A percentile compares a stretch with the other conserved stretches of the same genome.
Conservation (phyloP, 2,113 vertebrate genomes). For the Raja brachyura region DNA sequence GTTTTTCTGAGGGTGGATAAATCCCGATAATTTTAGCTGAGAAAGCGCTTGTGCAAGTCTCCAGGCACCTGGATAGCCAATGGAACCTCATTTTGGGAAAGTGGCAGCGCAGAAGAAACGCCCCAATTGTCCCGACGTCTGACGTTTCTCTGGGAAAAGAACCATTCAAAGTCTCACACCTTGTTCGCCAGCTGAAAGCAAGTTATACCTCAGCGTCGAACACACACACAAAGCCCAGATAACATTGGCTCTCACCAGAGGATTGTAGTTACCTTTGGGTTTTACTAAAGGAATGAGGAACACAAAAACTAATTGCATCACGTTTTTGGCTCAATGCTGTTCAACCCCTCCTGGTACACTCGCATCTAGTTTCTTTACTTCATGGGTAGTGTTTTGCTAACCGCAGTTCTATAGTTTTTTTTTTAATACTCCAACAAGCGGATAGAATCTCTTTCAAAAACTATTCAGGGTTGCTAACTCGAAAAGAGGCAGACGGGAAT, state of each 20-base stretch:
- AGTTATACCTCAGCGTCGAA: slow-evolving; percentile 75
- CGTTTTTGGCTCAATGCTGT: slow-evolving; percentile 64
- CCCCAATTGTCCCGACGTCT: slow-evolving; percentile 59
- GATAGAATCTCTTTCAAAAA: slow-evolving; percentile 52
- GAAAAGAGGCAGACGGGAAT: slow-evolving; percentile 59
- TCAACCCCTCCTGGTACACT: slow-evolving; percentile 61
- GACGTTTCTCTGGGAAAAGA: slow-evolving; percentile 64
- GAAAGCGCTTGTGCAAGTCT: slow-evolving; percentile 54
- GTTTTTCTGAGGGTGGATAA: slow-evolving; percentile 48
- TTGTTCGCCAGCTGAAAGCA: slow-evolving; percentile 60
- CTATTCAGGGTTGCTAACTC: slow-evolving; percentile 39
- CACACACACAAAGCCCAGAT: slow-evolving; percentile 60
- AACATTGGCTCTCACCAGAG: slow-evolving; percentile 67
- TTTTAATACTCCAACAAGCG: slow-evolving; percentile 55
- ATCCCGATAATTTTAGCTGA: slow-evolving; percentile 53
- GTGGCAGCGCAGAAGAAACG: slow-evolving; percentile 49
- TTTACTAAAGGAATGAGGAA: slow-evolving; percentile 60
- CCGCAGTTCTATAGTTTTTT: slow-evolving; percentile 41
- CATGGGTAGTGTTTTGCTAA: slow-evolving; percentile 57
- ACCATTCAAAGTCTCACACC: slow-evolving; percentile 52
- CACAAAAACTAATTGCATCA: slow-evolving; percentile 53
- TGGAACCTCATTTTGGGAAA: slow-evolving; percentile 52
- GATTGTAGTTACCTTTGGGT: slow-evolving; percentile 59
- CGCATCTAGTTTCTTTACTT: slow-evolving; percentile 47
- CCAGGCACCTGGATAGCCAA: slow-evolving; percentile 60